Conservation (phyloP, 2,113 vertebrate genomes). For the Morphnarchus princeps region DNA sequence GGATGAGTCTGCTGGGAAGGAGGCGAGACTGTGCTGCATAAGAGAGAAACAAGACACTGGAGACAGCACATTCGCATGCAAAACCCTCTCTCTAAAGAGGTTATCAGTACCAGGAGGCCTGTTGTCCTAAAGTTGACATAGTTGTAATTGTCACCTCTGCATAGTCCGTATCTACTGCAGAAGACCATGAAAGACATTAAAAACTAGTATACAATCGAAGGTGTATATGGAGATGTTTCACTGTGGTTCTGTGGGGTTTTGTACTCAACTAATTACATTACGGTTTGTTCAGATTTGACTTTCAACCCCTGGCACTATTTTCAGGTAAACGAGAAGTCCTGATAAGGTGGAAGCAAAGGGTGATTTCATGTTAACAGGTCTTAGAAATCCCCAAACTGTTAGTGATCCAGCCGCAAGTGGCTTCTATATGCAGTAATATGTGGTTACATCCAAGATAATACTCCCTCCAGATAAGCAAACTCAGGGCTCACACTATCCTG, state of each 20-base stretch:
- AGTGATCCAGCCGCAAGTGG: not conserved
- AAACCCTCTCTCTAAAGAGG: not conserved
- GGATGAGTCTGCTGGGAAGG: not conserved
- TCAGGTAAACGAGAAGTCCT: not conserved
- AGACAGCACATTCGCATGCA: not conserved
- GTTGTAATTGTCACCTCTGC: not conserved
- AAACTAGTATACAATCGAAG: not conserved
- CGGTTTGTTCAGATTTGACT: not conserved
- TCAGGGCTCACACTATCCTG: not conserved
- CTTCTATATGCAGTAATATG: not conserved
- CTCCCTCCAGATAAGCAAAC: not conserved
- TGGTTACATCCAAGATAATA: not conserved
- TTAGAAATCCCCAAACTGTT: not conserved
- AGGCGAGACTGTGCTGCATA: not conserved
- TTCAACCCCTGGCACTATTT: not conserved
- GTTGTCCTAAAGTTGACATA: not conserved
- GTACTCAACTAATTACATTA: not conserved
- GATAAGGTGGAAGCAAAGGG: not conserved
- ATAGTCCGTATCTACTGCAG: not conserved
- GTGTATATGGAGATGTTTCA: not conserved
- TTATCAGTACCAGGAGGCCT: not conserved
- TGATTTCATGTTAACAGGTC: not conserved
- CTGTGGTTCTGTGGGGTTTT: not conserved
- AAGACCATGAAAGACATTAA: not conserved
- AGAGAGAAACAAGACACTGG: not conserved